phyloP scores from a whole-genome alignment of 2,888 invertebrate genomes.

The Hypercompe scribonia region DNA sequence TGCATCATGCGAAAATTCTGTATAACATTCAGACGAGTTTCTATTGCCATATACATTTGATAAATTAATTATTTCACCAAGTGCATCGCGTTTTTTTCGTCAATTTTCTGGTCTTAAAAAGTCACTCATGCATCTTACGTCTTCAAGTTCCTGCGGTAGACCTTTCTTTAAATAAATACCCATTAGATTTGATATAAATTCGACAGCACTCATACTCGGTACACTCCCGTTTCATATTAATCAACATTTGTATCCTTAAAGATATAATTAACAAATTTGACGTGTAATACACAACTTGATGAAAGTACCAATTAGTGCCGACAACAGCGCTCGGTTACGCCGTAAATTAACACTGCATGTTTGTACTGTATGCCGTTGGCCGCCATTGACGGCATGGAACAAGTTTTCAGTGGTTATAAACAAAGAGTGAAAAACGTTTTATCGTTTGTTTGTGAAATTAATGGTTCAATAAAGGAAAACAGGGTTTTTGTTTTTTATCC shows the following conservation, averaged over 20 bases:
- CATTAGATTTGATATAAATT: neutral
- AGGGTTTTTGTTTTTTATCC: conserved; percentile 7
- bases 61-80: neutral
- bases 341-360: conserved; percentile 45
- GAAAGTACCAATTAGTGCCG: conserved; percentile 56
- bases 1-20: neutral
- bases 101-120: no score
- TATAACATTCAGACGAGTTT: neutral
- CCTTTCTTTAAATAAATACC: neutral
- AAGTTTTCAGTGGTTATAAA: conserved; percentile 45
- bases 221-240: conserved; percentile 1
- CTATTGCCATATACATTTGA: neutral
- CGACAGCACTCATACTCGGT: neutral
- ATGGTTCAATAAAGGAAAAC: conserved; percentile 23
- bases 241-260: conserved; percentile 18
- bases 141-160: neutral
- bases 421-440: conserved; percentile 38
- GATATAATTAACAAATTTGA: conserved; percentile 34
- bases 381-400: conserved; percentile 33
- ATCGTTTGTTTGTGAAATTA: conserved; percentile 34
- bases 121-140: neutral
- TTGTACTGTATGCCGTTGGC: conserved; percentile 24
- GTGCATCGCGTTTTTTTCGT: no score
- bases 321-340: conserved; percentile 46
- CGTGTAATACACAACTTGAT: conserved; percentile 29